Evolutionary conservation across 2,113 vertebrate species (phyloP), one percentile per base, ranked within the genome.

Genomic region (Thunnus maccoyii): DNA sequence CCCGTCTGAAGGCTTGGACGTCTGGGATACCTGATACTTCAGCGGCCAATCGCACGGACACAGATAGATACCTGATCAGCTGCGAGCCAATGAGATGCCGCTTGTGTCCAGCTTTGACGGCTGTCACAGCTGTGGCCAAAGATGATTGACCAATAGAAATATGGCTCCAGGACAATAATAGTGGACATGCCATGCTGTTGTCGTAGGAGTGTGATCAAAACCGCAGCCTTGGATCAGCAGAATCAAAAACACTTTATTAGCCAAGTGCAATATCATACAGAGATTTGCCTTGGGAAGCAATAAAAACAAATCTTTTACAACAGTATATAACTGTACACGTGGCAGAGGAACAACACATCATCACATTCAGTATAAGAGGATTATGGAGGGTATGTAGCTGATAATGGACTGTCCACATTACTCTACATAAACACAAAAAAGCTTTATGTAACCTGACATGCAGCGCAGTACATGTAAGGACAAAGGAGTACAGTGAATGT

Each of bases 11-110:
- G 68, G 57, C 82, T 58, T 2, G 27, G 67, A 74, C 36, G 27
- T 73, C 73, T 80, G 90, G 76, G 90, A 86, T 74, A 94, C 82
- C 90, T 88, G 92, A 94, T 87, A 87, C 74, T 27, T 65, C 27
- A 0, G 7, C 18, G 22, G 67, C 89, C 92, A 90, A 90, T 92
- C 68, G 22, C 32, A 54, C 2, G 18, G 52, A 60, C 76, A 27
- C 52, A 25, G 32, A 58, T 1, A 73, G 90, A 88, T 87, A 92
- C 90, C 87, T 86, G 89, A 93, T 93, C 88, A 63, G 50, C 80
- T 63, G 81, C 10, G 55, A 87, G 87, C 91, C 89, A 91, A 92
- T 87, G 66, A 87, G 65, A 89, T 17, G 17, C 72, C 66, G 66
- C 76, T 71, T 7, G 77, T 46, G 66, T 36, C 3, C 22, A 63